These are phyloP conservation scores for Caenorhabditis sp. DNA, from an alignment of 2,888 invertebrate genomes.

Conservation along the genomic window DNA sequence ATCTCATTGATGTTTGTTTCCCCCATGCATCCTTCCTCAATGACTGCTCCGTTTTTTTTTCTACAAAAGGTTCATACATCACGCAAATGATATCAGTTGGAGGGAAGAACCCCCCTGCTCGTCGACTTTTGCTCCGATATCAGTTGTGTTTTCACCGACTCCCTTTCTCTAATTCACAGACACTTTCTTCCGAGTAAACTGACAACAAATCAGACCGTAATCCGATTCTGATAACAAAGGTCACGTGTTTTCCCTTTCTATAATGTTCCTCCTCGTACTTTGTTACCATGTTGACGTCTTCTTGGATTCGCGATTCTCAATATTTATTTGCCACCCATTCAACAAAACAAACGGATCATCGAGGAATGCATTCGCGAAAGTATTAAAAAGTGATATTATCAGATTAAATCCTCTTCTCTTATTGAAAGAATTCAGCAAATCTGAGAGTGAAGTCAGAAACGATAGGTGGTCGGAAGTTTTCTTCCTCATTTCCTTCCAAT, in stretches of 20 bases:
- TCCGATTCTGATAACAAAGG: constrained; percentile 37
- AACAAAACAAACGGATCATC: constrained; percentile 23
- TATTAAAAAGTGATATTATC: background rate
- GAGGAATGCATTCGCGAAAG: background rate
- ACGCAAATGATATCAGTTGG: constrained; percentile 40
- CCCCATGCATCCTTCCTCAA: background rate
- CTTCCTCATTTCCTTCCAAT: constrained; percentile 17
- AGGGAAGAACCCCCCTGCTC: constrained; percentile 13
- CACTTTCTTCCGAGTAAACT: constrained; percentile 16
- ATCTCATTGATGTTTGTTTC: constrained; percentile 44
- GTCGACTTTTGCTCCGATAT: constrained; percentile 25
- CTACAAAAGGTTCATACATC: constrained; percentile 55
- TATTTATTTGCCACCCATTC: constrained; percentile 3
- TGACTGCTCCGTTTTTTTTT: constrained; percentile 8
- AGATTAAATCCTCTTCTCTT: constrained; percentile 14
- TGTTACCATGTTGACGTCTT: constrained; percentile 31
- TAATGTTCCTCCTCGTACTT: constrained; percentile 32
- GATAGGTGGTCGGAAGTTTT: background rate
- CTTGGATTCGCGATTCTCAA: background rate
- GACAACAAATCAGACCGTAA: constrained; percentile 22
- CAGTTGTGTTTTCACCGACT: constrained; percentile 35
- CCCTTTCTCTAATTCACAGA: constrained; percentile 2
- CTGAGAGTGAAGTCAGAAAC: background rate
- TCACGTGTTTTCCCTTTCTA: constrained; percentile 41
- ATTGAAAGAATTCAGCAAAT: background rate